Percentiles rank a stretch among this genome's conserved stretches.
These are phyloP conservation scores for Luperina nickerlii DNA, from an alignment of 2,888 invertebrate species.

Conservation along the genomic window DNA sequence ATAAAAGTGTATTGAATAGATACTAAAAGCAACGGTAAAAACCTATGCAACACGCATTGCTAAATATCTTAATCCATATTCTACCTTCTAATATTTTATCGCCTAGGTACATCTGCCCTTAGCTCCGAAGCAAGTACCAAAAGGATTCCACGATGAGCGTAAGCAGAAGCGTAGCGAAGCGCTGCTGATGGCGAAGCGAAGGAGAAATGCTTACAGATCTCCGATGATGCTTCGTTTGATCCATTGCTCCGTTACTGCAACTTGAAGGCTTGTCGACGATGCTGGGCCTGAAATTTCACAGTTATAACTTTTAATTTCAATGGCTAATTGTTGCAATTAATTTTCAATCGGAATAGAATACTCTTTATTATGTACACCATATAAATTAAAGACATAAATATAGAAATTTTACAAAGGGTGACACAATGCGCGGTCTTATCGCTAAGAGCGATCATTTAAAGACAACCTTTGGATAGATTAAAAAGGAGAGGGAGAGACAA, in stretches of 20 bases:
- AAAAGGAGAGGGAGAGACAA: no score
- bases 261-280: background rate
- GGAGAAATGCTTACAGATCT: conserved; percentile 76
- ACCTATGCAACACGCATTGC: background rate
- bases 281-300: conserved; percentile 30
- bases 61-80: background rate
- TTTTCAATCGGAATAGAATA: no score
- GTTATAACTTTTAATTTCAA: background rate
- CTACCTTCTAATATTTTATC: background rate
- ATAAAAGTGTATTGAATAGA: background rate
- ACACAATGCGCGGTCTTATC: no score
- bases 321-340: background rate
- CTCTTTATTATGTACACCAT: no score
- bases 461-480: no score
- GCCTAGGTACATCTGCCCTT: conserved; percentile 5
- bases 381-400: no score
- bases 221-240: background rate
- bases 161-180: conserved; percentile 65
- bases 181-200: conserved; percentile 70
- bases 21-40: background rate
- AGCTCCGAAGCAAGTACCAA: conserved; percentile 31
- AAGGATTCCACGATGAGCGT: conserved; percentile 18
- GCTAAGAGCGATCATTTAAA: no score
- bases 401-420: no score
- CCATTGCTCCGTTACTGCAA: conserved; percentile 9